Percentiles rank a stretch among this genome's conserved stretches.
Conservation (phyloP, 2,797 vertebrate genomes). For the Galagoides demidoff region DNA sequence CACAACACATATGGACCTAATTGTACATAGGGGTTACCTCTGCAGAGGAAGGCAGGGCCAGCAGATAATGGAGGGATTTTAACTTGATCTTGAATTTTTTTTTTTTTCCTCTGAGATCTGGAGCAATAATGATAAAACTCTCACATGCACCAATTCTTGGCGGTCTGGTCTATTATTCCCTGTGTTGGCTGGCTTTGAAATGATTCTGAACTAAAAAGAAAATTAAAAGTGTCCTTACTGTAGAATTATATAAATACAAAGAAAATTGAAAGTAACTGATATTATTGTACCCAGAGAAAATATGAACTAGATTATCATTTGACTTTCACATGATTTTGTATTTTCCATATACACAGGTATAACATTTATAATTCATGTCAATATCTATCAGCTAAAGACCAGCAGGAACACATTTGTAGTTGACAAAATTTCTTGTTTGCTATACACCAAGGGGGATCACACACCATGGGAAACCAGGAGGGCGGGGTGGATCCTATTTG, state of each 20-base stretch:
- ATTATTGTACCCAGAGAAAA: not conserved
- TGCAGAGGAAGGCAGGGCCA: not conserved
- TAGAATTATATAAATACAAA: not conserved
- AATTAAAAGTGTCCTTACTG: not conserved
- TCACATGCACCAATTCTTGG: not conserved
- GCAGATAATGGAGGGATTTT: not conserved
- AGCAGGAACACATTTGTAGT: not conserved
- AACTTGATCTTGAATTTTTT: not conserved
- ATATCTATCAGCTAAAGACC: not conserved
- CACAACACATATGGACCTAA: not conserved
- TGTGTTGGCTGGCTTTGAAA: not conserved
- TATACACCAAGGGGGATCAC: too few species aligned
- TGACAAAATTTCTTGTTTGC: not conserved
- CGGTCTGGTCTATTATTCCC: not conserved
- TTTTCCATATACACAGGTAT: not conserved
- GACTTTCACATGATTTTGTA: not conserved
- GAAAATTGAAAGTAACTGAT: not conserved
- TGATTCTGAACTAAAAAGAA: conserved; percentile 2
- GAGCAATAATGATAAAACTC: not conserved
- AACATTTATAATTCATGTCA: not conserved
- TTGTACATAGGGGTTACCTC: not conserved
- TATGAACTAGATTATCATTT: not conserved
- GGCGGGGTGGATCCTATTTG: rapidly evolving
- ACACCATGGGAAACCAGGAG: rapidly evolving
- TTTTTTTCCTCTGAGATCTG: not conserved